A percentile compares a stretch with the other conserved stretches of the same genome.
Evolutionary conservation across 2,888 invertebrate genomes (phyloP).

Genomic region (Ochlodes sylvanus): DNA sequence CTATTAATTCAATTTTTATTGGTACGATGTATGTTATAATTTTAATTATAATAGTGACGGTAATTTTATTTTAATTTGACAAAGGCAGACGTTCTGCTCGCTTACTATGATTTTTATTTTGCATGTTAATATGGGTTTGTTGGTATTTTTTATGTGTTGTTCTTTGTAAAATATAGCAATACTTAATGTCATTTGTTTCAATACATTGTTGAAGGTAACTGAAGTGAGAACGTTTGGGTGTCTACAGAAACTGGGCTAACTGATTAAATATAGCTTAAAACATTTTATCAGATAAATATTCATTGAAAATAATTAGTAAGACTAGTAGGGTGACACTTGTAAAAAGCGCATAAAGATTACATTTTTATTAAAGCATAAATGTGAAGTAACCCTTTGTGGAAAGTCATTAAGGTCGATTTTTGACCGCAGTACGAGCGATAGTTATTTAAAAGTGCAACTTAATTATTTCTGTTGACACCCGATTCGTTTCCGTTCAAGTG

Average conservation of each 20-base stretch:
- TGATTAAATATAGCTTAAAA: too few relatives aligned
- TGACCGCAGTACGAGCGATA: too few relatives aligned
- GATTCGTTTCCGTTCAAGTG: neutral
- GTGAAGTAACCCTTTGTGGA: too few relatives aligned
- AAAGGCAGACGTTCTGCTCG: slow-evolving; percentile 7
- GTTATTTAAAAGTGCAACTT: too few relatives aligned
- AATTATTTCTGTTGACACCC: neutral
- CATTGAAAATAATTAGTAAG: too few relatives aligned
- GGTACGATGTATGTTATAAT: neutral
- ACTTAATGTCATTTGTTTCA: slow-evolving; percentile 16
- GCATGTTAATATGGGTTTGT: neutral
- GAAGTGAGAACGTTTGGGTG: slow-evolving; percentile 4
- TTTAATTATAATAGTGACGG: neutral
- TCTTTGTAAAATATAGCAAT: neutral
- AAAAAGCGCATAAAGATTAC: too few relatives aligned
- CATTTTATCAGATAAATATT: too few relatives aligned
- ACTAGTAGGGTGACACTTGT: too few relatives aligned
- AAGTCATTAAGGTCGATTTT: too few relatives aligned
- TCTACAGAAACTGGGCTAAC: slow-evolving; percentile 34
- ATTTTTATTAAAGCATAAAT: too few relatives aligned
- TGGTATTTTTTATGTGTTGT: neutral
- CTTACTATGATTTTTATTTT: neutral
- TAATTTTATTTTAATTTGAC: neutral
- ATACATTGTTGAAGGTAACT: neutral
- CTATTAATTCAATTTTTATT: neutral